Percentiles rank a stretch among this genome's conserved stretches.
phyloP scores from a whole-genome alignment of 1,140 invertebrate genomes.

The Scaptodrosophila lebanonensis region DNA sequence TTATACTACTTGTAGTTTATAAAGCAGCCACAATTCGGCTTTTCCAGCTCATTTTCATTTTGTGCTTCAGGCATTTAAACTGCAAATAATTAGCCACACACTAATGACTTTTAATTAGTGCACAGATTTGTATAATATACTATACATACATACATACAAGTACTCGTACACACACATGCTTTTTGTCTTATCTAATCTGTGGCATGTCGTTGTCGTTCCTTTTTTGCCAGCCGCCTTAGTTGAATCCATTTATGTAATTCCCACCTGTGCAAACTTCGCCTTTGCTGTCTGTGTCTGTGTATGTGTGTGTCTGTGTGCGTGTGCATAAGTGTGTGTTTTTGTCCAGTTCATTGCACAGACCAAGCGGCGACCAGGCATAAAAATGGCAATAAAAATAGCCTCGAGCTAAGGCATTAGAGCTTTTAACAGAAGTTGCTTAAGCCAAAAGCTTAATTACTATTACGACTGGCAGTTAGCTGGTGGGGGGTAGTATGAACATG shows the following conservation, averaged over 20 bases:
- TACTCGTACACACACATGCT: slow-evolving; percentile 4
- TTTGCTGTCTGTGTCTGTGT: slow-evolving; percentile 4
- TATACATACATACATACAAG: slow-evolving; percentile 22
- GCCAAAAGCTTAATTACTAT: slow-evolving; percentile 62
- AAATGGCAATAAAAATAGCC: slow-evolving; percentile 62
- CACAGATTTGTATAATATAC: slow-evolving; percentile 54
- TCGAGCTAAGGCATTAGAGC: slow-evolving; percentile 46
- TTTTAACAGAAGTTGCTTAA: slow-evolving; percentile 41
- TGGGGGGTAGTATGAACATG: no score
- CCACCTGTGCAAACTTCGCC: slow-evolving; percentile 7
- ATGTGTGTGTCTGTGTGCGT: slow-evolving; percentile 2
- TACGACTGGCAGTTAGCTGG: no score
- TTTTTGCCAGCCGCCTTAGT: no score
- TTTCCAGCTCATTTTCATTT: no score
- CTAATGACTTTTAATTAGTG: slow-evolving; percentile 74
- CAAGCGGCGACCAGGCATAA: no score
- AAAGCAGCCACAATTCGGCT: no score
- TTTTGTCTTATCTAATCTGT: slow-evolving; percentile 41
- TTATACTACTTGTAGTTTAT: no score
- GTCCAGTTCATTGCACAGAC: slow-evolving; percentile 53
- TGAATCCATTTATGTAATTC: no score
- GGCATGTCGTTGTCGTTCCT: slow-evolving; percentile 24
- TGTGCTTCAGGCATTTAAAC: slow-evolving; percentile 22
- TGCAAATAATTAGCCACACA: slow-evolving; percentile 58
- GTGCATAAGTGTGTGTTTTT: slow-evolving; percentile 5